Conservation (phyloP, 2,888 invertebrate species). For the Phytoseiulus persimilis region DNA sequence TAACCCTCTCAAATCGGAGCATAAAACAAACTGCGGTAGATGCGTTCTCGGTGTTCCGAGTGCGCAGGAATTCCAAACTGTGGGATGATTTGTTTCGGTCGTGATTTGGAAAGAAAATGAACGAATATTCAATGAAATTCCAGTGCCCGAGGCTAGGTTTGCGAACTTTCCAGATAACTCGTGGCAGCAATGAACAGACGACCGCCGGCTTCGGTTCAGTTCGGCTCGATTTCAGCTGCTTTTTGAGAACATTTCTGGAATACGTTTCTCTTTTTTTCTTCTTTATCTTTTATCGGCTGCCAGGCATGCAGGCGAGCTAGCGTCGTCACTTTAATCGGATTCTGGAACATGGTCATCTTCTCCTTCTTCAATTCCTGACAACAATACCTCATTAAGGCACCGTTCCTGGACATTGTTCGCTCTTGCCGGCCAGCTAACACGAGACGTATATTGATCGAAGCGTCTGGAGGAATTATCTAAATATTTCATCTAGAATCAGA, state of each 20-base stretch:
- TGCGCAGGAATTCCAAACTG: no score
- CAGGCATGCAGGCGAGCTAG: background rate
- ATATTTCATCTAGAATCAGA: background rate
- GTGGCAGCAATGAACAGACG: no score
- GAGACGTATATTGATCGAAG: background rate
- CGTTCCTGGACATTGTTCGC: conserved; percentile 1
- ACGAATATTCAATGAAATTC: background rate
- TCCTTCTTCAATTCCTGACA: background rate
- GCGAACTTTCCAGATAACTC: background rate
- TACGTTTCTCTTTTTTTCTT: background rate
- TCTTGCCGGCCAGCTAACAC: background rate
- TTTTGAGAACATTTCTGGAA: conserved; percentile 5
- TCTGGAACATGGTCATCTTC: conserved; percentile 5
- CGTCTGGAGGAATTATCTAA: background rate
- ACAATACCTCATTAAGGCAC: conserved; percentile 5
- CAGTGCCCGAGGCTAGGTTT: background rate
- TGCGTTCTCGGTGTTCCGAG: background rate
- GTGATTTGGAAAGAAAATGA: background rate
- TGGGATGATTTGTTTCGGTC: background rate
- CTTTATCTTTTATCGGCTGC: background rate
- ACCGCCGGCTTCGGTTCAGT: no score
- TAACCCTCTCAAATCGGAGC: no score
- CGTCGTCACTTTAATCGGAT: background rate
- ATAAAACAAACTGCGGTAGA: background rate
- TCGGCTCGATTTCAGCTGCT: background rate